Base-by-base conservation (phyloP, 2,797 vertebrate species). In the Micropoecilia bifurca region DNA sequence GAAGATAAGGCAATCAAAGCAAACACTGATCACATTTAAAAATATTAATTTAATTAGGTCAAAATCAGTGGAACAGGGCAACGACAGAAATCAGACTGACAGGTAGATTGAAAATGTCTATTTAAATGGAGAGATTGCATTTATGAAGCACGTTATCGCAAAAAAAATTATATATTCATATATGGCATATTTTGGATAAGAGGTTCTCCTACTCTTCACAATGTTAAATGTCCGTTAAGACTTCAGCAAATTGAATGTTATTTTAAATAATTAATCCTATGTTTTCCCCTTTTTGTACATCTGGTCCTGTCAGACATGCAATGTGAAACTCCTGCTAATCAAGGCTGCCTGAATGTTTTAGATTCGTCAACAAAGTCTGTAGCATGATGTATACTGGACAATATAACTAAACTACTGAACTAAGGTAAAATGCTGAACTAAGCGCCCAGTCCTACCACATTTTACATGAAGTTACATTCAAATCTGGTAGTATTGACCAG, bases 141-240 rank as follows among this genome's bases (percentile, higher is more conserved):
- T 22, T 39, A 8, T 66, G 36, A 39, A 22, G 8, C 36, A 66
- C 16, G 18, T 39, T 22, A 22, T 66, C 39, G 8, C 20, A 33
- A 61, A 5, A 61, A 5, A 61, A 8, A 33, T 33, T 1, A 61
- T 33, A 33, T 28, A 8, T 1, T 16, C 14, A 33, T 13, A 33
- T 14, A 14, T 28, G 25, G 30, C 14, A 33, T 22, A 66, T 39
- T 66, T 39, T 66, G 61, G 33, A 39, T 36, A 10, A 20, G 36
- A 81, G 68, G 63, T 57, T 33, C 46, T 73, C 36, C 30, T 33
- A 68, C 73, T 68, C 53, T 39, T 71, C 28, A 28, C 47, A 36
- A 6, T 18, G 59, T 20, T 63, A 63, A 48, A 16, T 76, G 47
- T 50, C 45, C 76, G 46, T 20, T 68, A 20, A 18, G 30, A 33